Percentiles rank a stretch among this genome's conserved stretches.
Conservation (phyloP, 2,888 invertebrate species). For the Axea sp. region DNA sequence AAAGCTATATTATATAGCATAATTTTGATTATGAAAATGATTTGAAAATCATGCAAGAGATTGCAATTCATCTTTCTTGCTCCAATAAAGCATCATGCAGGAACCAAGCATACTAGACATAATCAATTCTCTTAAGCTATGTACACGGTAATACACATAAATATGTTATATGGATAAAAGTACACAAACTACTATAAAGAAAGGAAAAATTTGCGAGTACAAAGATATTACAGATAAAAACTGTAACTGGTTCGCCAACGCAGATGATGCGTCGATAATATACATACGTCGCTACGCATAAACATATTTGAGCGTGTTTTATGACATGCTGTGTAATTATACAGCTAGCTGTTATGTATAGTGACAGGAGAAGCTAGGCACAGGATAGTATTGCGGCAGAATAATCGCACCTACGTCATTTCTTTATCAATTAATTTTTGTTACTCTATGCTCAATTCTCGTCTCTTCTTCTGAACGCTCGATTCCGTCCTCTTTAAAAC, state of each 20-base stretch:
- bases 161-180: no score
- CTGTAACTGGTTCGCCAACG: no score
- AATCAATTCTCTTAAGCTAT: no score
- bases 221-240: no score
- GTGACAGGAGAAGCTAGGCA: constrained; percentile 80
- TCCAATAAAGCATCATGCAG: constrained; percentile 69
- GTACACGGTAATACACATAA: no score
- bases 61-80: not conserved
- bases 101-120: no score
- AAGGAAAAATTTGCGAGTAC: no score
- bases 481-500: constrained; percentile 24
- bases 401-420: constrained; percentile 70
- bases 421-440: constrained; percentile 64
- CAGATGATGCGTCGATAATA: constrained; percentile 9
- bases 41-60: not conserved
- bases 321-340: constrained; percentile 77
- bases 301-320: constrained; percentile 38
- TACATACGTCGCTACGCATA: constrained; percentile 30
- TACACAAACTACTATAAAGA: no score
- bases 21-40: no score
- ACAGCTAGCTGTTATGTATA: constrained; percentile 79
- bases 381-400: constrained; percentile 78
- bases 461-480: constrained; percentile 8
- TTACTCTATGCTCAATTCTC: constrained; percentile 19
- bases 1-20: no score